Evolutionary conservation across 2,113 vertebrate genomes (phyloP).

Genomic region (Zapornia atra): DNA sequence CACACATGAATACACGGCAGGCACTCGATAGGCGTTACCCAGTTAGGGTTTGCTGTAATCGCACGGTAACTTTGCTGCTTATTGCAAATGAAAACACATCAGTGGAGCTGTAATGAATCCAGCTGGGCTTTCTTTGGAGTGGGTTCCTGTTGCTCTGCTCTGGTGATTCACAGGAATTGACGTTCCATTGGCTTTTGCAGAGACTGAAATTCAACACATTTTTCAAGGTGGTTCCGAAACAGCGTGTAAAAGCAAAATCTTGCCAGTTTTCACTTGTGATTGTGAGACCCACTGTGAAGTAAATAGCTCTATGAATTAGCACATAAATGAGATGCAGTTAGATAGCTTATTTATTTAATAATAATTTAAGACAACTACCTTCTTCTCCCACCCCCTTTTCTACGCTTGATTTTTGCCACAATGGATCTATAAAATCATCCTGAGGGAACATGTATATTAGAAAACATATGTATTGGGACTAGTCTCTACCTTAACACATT

Average conservation of each 20-base stretch:
- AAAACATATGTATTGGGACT: background rate
- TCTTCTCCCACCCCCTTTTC: background rate
- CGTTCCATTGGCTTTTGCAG: background rate
- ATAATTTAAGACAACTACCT: background rate
- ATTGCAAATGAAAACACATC: constrained; percentile 44
- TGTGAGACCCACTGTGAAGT: background rate
- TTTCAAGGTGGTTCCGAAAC: constrained; percentile 20
- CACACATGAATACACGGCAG: background rate
- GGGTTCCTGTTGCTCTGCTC: constrained; percentile 39
- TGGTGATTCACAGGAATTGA: constrained; percentile 1
- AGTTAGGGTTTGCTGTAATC: background rate
- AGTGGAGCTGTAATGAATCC: constrained; percentile 41
- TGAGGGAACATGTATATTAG: background rate
- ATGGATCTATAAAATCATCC: background rate
- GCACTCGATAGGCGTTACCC: background rate
- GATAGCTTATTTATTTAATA: background rate
- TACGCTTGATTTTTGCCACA: background rate
- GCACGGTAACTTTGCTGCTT: background rate
- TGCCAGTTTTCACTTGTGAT: background rate
- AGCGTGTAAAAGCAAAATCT: background rate
- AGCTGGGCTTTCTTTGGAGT: background rate
- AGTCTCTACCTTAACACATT: background rate
- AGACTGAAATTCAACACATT: constrained; percentile 1
- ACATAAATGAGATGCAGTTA: background rate
- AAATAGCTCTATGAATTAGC: background rate